Percentiles rank a stretch among this genome's conserved stretches.
Evolutionary conservation across 1,140 invertebrate species (phyloP).

Genomic region (Bombus waltoni): DNA sequence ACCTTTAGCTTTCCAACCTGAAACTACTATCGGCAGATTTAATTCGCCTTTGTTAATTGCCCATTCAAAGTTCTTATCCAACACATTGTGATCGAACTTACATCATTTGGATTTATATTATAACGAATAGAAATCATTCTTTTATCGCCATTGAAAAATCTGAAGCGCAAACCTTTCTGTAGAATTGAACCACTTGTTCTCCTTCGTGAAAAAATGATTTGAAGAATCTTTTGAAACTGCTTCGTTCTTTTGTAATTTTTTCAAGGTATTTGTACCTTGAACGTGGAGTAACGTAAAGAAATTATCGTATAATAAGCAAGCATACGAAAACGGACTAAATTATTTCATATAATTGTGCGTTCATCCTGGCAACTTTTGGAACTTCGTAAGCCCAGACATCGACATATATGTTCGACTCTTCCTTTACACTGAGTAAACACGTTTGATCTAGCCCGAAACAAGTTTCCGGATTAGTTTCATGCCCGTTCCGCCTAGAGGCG

Average conservation of each 20-base stretch:
- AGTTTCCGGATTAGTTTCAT: conserved; percentile 24
- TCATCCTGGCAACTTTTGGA: not conserved
- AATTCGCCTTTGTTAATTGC: not conserved
- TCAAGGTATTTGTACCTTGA: not conserved
- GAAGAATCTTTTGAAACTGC: not conserved
- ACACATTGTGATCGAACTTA: not conserved
- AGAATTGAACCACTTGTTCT: no score
- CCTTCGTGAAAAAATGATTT: not conserved
- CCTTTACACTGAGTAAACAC: not conserved
- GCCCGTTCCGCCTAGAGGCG: not conserved
- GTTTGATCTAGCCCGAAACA: conserved; percentile 18
- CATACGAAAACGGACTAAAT: not conserved
- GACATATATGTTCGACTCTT: not conserved
- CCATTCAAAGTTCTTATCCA: not conserved
- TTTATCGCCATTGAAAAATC: no score
- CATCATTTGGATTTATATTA: no score
- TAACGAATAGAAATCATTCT: no score
- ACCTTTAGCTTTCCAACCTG: no score
- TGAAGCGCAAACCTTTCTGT: no score
- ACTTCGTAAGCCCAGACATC: not conserved
- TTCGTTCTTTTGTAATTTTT: not conserved
- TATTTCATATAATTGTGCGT: not conserved
- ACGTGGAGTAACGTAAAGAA: not conserved
- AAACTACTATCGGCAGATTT: not conserved
- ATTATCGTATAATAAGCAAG: not conserved